Evolutionary conservation across 2,797 vertebrate species (phyloP).

Genomic region (Sebastes itinus): DNA sequence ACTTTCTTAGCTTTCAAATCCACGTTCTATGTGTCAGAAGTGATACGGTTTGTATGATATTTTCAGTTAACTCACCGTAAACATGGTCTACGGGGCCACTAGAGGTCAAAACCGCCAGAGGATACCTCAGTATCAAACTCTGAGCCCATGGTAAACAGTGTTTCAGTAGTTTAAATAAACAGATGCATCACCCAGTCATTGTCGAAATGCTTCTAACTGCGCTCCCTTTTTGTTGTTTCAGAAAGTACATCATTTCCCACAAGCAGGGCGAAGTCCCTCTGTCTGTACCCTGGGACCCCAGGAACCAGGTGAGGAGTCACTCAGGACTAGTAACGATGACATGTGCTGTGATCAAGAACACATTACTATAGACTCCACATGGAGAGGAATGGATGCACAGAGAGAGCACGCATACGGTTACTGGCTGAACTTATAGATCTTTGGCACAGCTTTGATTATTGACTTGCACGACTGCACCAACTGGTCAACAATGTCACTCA

Average conservation of each 20-base stretch:
- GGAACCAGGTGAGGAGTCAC: slow-evolving; percentile 88
- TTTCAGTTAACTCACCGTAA: background rate
- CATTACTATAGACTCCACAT: no score
- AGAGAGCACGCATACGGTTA: background rate
- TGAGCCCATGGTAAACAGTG: background rate
- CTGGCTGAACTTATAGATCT: background rate
- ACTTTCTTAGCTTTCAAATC: background rate
- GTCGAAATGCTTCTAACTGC: background rate
- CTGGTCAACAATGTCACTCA: background rate
- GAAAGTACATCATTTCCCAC: slow-evolving; percentile 92
- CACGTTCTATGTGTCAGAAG: background rate
- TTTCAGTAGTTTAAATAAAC: background rate
- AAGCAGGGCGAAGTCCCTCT: slow-evolving; percentile 89
- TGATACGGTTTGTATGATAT: background rate
- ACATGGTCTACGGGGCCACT: background rate
- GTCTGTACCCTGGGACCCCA: slow-evolving; percentile 93
- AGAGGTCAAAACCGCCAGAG: background rate
- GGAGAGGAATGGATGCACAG: background rate
- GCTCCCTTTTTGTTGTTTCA: slow-evolving; percentile 59
- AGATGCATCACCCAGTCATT: background rate
- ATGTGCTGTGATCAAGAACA: no score
- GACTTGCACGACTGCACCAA: background rate
- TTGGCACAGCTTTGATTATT: background rate
- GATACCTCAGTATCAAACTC: background rate
- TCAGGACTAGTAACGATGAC: no score